phyloP scores from a whole-genome alignment of 2,888 invertebrate species.

The Drosophila austrosaltans region DNA sequence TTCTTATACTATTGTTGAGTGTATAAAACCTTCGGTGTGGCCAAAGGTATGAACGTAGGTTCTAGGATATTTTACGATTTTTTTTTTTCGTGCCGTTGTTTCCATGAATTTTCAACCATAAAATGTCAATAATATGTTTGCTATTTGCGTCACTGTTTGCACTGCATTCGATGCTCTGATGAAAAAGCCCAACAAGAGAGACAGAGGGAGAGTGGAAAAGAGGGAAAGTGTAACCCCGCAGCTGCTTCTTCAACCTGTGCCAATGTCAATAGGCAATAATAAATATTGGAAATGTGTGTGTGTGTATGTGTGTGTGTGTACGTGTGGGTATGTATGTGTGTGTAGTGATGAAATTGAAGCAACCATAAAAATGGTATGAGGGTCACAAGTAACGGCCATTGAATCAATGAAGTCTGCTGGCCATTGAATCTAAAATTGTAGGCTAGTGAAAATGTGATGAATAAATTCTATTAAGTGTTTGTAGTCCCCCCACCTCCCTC shows the following conservation, averaged over 20 bases:
- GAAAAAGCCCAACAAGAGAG: conserved; percentile 1
- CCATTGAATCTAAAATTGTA: conserved; percentile 30
- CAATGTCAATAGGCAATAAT: conserved; percentile 65
- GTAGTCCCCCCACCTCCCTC: not conserved
- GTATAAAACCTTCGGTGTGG: not conserved
- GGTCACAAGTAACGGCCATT: conserved; percentile 29
- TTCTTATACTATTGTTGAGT: not conserved
- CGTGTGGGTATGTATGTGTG: not conserved
- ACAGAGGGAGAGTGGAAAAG: too few relatives aligned
- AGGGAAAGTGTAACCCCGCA: not conserved
- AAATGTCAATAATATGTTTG: conserved; percentile 75
- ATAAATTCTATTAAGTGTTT: conserved; percentile 10
- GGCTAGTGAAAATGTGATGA: conserved; percentile 2
- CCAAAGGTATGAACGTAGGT: not conserved
- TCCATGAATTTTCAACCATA: conserved; percentile 64
- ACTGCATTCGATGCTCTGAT: conserved; percentile 21
- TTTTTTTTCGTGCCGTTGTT: conserved; percentile 41
- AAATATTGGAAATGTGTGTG: conserved; percentile 41
- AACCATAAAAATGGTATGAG: conserved; percentile 13
- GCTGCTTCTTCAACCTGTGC: conserved; percentile 40
- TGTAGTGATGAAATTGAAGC: conserved; percentile 45
- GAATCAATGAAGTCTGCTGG: conserved; percentile 42
- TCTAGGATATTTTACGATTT: conserved; percentile 52
- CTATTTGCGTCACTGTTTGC: conserved; percentile 58
- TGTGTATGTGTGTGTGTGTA: not conserved